Evolutionary conservation across 2,888 invertebrate species (phyloP), one percentile per base, ranked within the genome.

Genomic region (Oscheius sp.): DNA sequence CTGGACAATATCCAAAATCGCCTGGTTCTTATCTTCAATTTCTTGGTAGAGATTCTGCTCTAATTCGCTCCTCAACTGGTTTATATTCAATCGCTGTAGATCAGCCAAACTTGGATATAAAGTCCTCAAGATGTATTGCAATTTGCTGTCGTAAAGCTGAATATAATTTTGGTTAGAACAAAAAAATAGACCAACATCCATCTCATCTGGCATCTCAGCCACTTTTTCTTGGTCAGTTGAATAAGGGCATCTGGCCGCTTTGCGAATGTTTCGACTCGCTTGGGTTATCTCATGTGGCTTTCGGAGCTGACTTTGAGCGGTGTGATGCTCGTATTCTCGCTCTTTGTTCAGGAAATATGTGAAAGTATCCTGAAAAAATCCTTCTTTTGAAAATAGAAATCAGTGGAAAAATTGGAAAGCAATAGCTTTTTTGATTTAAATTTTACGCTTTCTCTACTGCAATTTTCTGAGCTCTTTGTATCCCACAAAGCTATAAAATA

Each of bases 41-140:
- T 55, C 55, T 37, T 55, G n/a, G 33, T 34, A 55, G 20, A 25
- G 55, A 20, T 17, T 25, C 20, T 33, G n/a, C 23, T 17, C 55
- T n/a, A 55, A 34, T 55, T 55, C 55, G 33, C n/a, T 8, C 23
- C 34, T 33, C 55, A 55, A n/a, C 25, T 55, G 55, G n/a, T n/a
- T 17, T n/a, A 55, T 15, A 37, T 55, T 55, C 25, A 48, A 20
- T 12, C 12, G 20, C 12, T 3, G 15, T 17, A 42, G 42, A 6
- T 23, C 29, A 6, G 25, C 29, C 55, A 55, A 34, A 33, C 34
- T 34, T 20, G 55, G 55, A 25, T 34, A 55, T 34, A 55, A 17
- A 12, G 34, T 55, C 8, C 55, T 33, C 6, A 55, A 25, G 6
- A 34, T 55, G 20, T 37, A 20, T 33, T 55, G 55, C n/a, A 55